Conservation (phyloP, 2,888 invertebrate species). For the Apodemia zela region DNA sequence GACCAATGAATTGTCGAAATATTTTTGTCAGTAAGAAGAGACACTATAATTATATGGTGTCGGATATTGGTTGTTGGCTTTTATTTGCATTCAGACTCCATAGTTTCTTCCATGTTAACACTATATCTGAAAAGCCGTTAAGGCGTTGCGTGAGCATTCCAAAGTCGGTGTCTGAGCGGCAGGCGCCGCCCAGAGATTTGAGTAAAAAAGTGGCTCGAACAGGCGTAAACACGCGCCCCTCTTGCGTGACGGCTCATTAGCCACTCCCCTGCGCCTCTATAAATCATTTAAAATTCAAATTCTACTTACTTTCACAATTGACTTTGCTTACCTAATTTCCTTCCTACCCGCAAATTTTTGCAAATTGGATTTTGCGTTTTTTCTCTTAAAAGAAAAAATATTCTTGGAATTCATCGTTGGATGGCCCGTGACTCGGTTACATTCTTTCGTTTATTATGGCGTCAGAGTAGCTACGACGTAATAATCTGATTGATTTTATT, state of each 20-base stretch:
- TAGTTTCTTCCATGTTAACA: background rate
- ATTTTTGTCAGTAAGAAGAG: too few relatives aligned
- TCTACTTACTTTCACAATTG: conserved; percentile 76
- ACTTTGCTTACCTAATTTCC: conserved; percentile 75
- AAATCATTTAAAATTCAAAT: conserved; percentile 81
- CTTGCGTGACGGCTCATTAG: conserved; percentile 78
- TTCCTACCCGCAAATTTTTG: conserved; percentile 67
- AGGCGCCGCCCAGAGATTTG: conserved; percentile 56
- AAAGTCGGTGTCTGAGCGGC: conserved; percentile 36
- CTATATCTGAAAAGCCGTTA: conserved; percentile 20
- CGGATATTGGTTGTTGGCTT: background rate
- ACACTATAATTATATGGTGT: background rate
- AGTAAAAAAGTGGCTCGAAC: conserved; percentile 55
- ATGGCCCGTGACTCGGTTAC: conserved; percentile 13
- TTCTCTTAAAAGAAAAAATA: conserved; percentile 54
- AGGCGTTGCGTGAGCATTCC: conserved; percentile 30
- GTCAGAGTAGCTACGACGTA: background rate
- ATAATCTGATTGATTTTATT: background rate
- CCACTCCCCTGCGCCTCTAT: conserved; percentile 74
- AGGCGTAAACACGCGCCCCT: conserved; percentile 74
- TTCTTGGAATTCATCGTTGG: conserved; percentile 30
- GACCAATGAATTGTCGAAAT: too few relatives aligned
- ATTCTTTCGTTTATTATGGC: background rate
- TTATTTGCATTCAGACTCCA: conserved; percentile 2
- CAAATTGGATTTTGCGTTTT: conserved; percentile 73